Evolutionary conservation across 2,797 vertebrate genomes (phyloP).

Genomic region (Alcedo atthis): DNA sequence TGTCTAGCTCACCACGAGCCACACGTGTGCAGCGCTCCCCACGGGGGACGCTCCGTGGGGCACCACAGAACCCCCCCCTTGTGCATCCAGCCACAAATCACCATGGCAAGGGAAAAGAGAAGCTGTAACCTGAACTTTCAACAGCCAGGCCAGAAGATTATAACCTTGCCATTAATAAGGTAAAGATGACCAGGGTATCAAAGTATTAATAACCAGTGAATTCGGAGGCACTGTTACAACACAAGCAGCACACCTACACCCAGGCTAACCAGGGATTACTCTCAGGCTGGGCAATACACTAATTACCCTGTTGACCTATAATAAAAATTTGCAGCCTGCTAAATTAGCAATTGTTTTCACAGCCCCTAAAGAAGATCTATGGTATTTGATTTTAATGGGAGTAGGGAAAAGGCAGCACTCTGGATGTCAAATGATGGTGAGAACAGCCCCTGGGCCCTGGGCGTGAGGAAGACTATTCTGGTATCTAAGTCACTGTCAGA

Average conservation of each 20-base stretch:
- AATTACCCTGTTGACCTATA: background rate
- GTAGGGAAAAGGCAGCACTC: background rate
- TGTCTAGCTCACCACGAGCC: rapidly evolving
- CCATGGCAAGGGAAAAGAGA: background rate
- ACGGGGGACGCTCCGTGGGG: background rate
- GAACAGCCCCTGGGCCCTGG: background rate
- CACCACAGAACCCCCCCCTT: background rate
- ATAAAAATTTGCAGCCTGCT: background rate
- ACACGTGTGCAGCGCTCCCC: background rate
- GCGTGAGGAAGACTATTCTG: background rate
- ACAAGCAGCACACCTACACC: background rate
- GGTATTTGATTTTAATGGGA: background rate
- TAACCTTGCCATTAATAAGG: background rate
- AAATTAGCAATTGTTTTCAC: background rate
- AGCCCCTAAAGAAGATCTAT: background rate
- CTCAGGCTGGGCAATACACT: background rate
- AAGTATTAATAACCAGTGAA: background rate
- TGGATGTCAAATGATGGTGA: background rate
- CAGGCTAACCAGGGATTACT: background rate
- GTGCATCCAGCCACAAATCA: background rate
- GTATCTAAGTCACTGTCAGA: background rate
- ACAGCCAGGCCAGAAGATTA: background rate
- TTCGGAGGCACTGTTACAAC: background rate
- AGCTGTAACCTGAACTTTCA: background rate
- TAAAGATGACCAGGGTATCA: background rate